A percentile compares a stretch with the other conserved stretches of the same genome.
Evolutionary conservation across 2,113 vertebrate genomes (phyloP).

Genomic region (Eulemur macaco): DNA sequence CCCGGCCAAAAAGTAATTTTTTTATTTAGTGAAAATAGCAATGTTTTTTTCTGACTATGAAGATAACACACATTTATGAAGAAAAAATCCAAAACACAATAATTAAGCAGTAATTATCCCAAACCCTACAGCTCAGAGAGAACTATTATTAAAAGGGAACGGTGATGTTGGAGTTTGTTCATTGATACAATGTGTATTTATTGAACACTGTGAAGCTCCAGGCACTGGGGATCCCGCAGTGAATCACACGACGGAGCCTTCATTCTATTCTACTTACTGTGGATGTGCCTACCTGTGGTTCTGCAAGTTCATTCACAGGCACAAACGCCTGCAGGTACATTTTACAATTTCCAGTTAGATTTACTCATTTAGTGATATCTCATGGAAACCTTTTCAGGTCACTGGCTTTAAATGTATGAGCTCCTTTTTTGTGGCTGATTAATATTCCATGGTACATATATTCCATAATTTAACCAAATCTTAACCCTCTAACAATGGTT

Average conservation of each 20-base stretch:
- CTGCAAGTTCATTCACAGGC: too few species aligned
- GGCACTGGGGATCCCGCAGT: neutral
- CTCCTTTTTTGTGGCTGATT: neutral
- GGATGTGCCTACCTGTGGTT: rapidly evolving
- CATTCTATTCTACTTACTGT: neutral
- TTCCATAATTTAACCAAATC: neutral
- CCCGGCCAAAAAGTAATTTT: neutral
- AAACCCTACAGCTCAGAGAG: neutral
- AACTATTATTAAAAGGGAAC: neutral
- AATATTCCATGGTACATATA: neutral
- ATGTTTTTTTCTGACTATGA: neutral
- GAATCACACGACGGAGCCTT: neutral
- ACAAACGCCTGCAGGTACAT: neutral
- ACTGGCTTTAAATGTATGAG: neutral
- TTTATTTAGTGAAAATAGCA: neutral
- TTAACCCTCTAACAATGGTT: neutral
- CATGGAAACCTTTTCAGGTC: neutral
- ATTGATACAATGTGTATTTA: neutral
- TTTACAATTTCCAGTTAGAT: neutral
- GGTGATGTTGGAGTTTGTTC: neutral
- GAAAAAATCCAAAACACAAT: neutral
- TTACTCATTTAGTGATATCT: neutral
- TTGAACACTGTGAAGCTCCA: neutral
- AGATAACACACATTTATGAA: neutral
- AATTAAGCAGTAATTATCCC: neutral